These are phyloP conservation scores for Nemurella pictetii DNA, from an alignment of 2,888 invertebrate species.

Conservation along the genomic window DNA sequence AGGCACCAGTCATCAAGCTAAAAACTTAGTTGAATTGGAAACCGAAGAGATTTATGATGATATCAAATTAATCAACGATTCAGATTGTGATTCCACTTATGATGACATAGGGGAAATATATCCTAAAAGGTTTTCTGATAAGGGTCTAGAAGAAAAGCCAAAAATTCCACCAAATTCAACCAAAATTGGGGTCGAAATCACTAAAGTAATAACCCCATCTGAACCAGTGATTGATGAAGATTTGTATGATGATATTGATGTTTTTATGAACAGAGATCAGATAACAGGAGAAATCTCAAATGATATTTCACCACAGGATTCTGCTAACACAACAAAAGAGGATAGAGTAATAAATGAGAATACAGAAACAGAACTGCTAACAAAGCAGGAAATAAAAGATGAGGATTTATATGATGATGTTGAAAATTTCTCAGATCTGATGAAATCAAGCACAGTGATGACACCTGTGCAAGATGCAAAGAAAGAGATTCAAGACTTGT, in stretches of 20 bases:
- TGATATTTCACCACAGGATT: too few relatives aligned
- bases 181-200: not conserved
- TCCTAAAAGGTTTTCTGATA: not conserved
- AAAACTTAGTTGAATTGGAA: not conserved
- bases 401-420: slow-evolving; percentile 36
- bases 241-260: too few relatives aligned
- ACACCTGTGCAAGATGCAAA: not conserved
- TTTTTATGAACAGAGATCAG: too few relatives aligned
- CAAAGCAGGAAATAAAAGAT: not conserved
- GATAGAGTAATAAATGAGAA: not conserved
- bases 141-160: not conserved
- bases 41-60: slow-evolving; percentile 20
- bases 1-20: too few relatives aligned
- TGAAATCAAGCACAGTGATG: not conserved
- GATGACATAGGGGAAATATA: slow-evolving; percentile 27
- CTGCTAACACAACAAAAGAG: too few relatives aligned
- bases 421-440: not conserved
- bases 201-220: too few relatives aligned
- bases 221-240: too few relatives aligned
- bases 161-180: not conserved
- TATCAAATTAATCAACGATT: not conserved
- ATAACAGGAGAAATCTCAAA: too few relatives aligned
- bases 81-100: slow-evolving; percentile 27
- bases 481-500: not conserved
- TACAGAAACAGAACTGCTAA: not conserved